Conservation (phyloP, 2,113 vertebrate genomes). For the Orycteropus afer region DNA sequence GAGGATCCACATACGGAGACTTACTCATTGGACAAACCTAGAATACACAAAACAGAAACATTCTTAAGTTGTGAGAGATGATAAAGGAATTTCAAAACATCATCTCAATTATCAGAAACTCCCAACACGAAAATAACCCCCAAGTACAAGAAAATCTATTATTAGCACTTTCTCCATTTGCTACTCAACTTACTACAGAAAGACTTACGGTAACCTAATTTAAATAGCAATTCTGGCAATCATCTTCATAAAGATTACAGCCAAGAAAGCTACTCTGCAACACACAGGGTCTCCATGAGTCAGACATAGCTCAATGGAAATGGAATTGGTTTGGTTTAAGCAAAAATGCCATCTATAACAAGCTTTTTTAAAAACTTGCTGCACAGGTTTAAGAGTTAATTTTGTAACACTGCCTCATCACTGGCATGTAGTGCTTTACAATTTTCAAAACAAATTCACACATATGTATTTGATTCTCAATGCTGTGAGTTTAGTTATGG, state of each 20-base stretch:
- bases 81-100: neutral
- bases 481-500: neutral
- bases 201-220: neutral
- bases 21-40: constrained; percentile 97
- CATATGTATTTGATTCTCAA: neutral
- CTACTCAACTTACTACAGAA: neutral
- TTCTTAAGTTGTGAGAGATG: constrained; percentile 30
- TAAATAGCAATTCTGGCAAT: constrained; percentile 1
- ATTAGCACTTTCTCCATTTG: neutral
- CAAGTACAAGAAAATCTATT: neutral
- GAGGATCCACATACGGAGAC: constrained; percentile 94
- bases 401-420: neutral
- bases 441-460: constrained; percentile 21
- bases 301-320: neutral
- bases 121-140: neutral
- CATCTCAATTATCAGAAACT: neutral
- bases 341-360: neutral
- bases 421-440: neutral
- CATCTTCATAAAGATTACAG: neutral
- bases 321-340: neutral
- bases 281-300: neutral
- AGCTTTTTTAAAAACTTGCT: neutral
- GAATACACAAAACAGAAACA: constrained; percentile 69
- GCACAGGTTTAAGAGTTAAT: neutral
- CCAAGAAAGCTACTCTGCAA: neutral